phyloP scores from a whole-genome alignment of 2,888 invertebrate species.

The Nephrotoma appendiculata region DNA sequence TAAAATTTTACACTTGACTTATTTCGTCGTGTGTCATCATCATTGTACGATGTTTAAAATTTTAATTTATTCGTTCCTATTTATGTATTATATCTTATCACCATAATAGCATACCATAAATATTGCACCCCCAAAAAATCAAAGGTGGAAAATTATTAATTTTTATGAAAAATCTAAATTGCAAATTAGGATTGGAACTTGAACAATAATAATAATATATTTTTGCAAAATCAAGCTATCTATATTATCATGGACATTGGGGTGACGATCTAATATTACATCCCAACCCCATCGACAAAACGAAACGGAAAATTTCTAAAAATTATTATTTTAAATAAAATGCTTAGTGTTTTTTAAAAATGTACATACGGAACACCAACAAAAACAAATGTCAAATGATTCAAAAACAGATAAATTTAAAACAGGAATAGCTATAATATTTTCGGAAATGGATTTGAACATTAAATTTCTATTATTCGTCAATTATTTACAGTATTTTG shows the following conservation, averaged over 20 bases:
- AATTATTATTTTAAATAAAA: neutral
- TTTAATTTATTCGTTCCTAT: neutral
- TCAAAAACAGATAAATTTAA: neutral
- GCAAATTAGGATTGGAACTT: neutral
- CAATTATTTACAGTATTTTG: neutral
- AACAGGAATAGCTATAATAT: neutral
- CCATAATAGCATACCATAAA: neutral
- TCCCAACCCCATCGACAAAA: neutral
- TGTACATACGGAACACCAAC: neutral
- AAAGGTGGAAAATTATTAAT: neutral
- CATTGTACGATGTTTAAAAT: neutral
- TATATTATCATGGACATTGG: neutral
- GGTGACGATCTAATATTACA: neutral
- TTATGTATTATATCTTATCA: neutral
- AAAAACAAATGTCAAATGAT: neutral
- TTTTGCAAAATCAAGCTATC: neutral
- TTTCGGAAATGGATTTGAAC: neutral
- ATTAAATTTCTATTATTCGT: neutral
- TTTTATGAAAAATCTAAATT: neutral
- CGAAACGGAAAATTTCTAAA: neutral
- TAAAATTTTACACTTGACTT: constrained; percentile 35
- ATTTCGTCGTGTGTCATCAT: constrained; percentile 12
- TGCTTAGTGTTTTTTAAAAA: neutral
- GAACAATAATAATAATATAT: neutral
- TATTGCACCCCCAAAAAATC: neutral